Base-by-base conservation (phyloP, 2,797 vertebrate species). In the Danionella dracula region DNA sequence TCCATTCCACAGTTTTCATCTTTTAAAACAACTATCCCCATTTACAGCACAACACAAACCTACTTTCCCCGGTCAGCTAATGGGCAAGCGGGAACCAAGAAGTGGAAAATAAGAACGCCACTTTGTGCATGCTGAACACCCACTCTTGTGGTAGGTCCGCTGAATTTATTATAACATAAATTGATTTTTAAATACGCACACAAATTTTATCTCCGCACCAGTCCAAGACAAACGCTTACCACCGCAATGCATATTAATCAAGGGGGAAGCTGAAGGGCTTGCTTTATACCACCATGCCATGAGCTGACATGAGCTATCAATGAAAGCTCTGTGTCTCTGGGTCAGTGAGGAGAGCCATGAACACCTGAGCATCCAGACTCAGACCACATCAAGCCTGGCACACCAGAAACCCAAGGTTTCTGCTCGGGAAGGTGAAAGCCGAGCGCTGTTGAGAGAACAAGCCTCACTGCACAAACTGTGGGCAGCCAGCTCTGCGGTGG, bases 81-180 rank as follows among this genome's bases (percentile, higher is more conserved):
- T 40, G 42, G 51, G 66, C 61, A 71, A 59, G 13, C 48, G 58
- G 66, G 71, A 65, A 76, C 77, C 60, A 61, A 16, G 46, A 23
- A 15, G 42, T 35, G 15, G 27, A 17, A 37, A 54, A 70, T 56
- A 76, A 70, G 68, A 54, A 29, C 38, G 54, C 35, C 19, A 68
- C 77, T 76, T 29, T 53, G 81, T 77, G 84, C 81, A 83, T 79
- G 85, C 74, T 79, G 79, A 85, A 83, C 78, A 60, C 83, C 80
- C 49, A 76, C 68, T 78, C 78, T 86, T 85, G 85, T 59, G 84
- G 88, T 87, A 78, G 85, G 87, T 87, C 85, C 68, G 54, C 66
- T 81, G 78, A 84, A 87, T 83, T 83, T 88, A 87, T 87, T 87
- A 87, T 76, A 76, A 83, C 79, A 83, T 84, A 84, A 84, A 87